These are phyloP conservation scores for Pteruthius melanotis DNA, from an alignment of 2,113 vertebrate species.

Conservation along the genomic window DNA sequence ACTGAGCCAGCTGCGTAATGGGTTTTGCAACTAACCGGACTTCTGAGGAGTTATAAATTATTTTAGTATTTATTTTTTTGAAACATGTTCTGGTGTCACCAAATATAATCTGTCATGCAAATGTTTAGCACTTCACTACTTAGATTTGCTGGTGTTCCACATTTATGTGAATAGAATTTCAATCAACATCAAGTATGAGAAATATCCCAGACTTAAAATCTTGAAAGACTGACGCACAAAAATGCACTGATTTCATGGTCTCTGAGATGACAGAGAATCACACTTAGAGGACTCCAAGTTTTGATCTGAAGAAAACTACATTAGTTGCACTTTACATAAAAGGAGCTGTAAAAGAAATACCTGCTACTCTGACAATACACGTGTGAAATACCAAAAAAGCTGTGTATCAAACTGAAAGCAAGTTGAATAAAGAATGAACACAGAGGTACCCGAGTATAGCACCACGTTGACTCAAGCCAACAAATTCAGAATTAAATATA, in stretches of 20 bases:
- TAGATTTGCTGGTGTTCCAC: neutral
- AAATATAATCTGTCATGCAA: neutral
- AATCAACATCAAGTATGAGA: neutral
- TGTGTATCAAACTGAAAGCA: neutral
- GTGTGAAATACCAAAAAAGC: neutral
- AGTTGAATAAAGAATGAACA: fast-evolving
- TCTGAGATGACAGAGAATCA: neutral
- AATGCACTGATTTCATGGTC: neutral
- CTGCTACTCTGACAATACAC: neutral
- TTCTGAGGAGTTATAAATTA: neutral
- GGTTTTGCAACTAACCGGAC: neutral
- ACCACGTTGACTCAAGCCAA: neutral
- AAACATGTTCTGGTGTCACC: neutral
- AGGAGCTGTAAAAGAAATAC: neutral
- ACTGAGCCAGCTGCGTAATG: neutral
- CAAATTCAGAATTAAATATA: neutral
- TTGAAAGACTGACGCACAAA: neutral
- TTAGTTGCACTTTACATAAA: neutral
- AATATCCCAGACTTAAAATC: neutral
- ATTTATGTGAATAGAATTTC: neutral
- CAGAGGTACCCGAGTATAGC: neutral
- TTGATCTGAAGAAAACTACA: neutral
- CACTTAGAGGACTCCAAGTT: neutral
- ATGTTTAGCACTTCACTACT: neutral
- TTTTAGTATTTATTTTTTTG: neutral